Conservation (phyloP, 2,888 invertebrate species). For the Drosophila lutescens region DNA sequence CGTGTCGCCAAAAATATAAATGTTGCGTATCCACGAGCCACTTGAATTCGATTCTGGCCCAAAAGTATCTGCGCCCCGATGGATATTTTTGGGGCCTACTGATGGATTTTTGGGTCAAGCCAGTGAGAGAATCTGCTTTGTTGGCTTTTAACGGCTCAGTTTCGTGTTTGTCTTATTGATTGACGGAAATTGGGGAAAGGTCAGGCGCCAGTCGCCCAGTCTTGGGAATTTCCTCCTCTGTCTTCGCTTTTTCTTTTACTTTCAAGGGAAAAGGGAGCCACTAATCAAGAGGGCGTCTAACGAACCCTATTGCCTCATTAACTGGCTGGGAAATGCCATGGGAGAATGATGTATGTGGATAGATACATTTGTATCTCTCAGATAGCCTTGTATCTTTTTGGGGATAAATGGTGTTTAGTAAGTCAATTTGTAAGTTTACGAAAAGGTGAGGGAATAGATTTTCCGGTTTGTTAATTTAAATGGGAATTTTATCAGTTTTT, state of each 20-base stretch:
- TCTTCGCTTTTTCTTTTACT: neutral
- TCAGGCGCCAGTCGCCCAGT: conserved; percentile 39
- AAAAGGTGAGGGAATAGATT: neutral
- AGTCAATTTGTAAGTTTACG: neutral
- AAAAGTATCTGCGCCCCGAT: conserved; percentile 33
- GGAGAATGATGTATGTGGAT: conserved; percentile 10
- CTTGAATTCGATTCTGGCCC: conserved; percentile 20
- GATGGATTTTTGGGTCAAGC: conserved; percentile 29
- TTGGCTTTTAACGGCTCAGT: conserved; percentile 28
- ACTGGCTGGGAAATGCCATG: conserved; percentile 3
- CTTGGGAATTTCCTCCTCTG: neutral
- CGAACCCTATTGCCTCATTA: conserved; percentile 18
- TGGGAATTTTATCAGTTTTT: too few relatives aligned
- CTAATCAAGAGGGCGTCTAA: conserved; percentile 17
- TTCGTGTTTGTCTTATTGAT: conserved; percentile 40
- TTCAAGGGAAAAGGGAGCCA: neutral
- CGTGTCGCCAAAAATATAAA: conserved; percentile 70
- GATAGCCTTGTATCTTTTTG: neutral
- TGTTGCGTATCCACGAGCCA: conserved; percentile 21
- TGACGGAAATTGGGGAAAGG: conserved; percentile 27
- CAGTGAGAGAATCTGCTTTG: conserved; percentile 3
- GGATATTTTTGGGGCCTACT: conserved; percentile 9
- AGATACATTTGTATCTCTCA: conserved; percentile 20
- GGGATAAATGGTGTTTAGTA: neutral
- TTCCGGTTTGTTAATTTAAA: too few relatives aligned